Base-by-base conservation (phyloP, 2,113 vertebrate species). In the Nibea albiflora region DNA sequence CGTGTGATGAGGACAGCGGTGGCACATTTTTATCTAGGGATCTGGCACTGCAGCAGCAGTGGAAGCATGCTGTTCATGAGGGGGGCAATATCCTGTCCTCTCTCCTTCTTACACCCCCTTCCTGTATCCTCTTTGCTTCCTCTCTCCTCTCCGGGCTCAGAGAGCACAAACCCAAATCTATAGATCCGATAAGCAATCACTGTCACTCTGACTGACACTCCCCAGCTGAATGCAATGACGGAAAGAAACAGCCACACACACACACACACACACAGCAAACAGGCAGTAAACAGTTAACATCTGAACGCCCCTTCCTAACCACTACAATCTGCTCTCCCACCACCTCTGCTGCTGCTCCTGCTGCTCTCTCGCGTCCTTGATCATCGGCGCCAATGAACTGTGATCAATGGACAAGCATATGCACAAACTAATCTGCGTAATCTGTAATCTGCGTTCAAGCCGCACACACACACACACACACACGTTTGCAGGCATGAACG, bases 1-100 rank as follows among this genome's bases (percentile, higher is more conserved):
- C 22, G 26, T 63, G 58, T 44, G 73, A 73, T 63, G 16, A 79
- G 44, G 57, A 26, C 42, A 50, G 65, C 20, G 28, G 35, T 60
- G 56, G 64, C 35, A 39, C 46, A 68, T 56, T 76, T 77, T 83
- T 84, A 84, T 88, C 80, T 70, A 39, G 24, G 70, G 35, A 88
- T 85, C 83, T 73, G 63, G 44, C 80, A 78, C 60, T 72, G 87
- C 83, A 84, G 85, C 62, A 80, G 71, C 60, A 82, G 64, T 61
- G 76, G 76, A 88, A 85, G 81, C 81, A 73, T 47, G 71, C 71
- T 63, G 67, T 39, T 63, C 47, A 68, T 4, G 46, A 47, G 60
- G 81, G 76, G 39, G 72, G 57, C 20, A 72, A 88, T 80, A 88
- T 88, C 81, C 88, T 85, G 73, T 73, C 80, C 66, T 24, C 10